phyloP scores from a whole-genome alignment of 2,113 vertebrate genomes.

The Neogale vison region DNA sequence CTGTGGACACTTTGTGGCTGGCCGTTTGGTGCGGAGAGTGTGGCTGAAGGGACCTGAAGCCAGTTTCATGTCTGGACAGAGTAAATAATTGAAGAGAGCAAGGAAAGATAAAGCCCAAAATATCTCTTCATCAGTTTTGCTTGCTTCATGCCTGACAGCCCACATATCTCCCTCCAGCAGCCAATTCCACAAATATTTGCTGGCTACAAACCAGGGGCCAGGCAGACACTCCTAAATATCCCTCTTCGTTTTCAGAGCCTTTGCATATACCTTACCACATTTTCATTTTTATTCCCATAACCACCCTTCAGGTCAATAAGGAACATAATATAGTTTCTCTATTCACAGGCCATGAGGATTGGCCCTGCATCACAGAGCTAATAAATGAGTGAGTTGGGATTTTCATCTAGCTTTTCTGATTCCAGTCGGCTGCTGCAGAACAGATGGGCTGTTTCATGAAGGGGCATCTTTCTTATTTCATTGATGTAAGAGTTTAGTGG shows the following conservation, averaged over 20 bases:
- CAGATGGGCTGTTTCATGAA: not conserved
- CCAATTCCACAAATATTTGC: not conserved
- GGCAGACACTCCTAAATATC: not conserved
- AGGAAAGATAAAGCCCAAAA: not conserved
- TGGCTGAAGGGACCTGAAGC: not conserved
- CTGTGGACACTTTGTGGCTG: accelerated
- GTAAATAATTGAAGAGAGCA: not conserved
- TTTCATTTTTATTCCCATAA: constrained; percentile 8
- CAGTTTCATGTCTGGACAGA: not conserved
- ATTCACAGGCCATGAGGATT: not conserved
- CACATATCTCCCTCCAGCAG: not conserved
- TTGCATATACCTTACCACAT: not conserved
- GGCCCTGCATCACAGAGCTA: not conserved
- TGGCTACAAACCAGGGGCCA: not conserved
- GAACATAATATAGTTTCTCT: not conserved
- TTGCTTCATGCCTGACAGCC: not conserved
- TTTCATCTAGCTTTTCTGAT: not conserved
- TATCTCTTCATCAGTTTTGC: not conserved
- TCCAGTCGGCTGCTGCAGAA: not conserved
- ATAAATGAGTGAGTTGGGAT: not conserved
- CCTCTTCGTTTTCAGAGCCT: not conserved
- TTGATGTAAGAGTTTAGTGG: not conserved
- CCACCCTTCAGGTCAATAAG: not conserved
- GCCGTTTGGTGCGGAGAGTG: not conserved
- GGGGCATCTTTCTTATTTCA: not conserved